phyloP scores from a whole-genome alignment of 2,888 invertebrate genomes.

The Diplolepis rosae region DNA sequence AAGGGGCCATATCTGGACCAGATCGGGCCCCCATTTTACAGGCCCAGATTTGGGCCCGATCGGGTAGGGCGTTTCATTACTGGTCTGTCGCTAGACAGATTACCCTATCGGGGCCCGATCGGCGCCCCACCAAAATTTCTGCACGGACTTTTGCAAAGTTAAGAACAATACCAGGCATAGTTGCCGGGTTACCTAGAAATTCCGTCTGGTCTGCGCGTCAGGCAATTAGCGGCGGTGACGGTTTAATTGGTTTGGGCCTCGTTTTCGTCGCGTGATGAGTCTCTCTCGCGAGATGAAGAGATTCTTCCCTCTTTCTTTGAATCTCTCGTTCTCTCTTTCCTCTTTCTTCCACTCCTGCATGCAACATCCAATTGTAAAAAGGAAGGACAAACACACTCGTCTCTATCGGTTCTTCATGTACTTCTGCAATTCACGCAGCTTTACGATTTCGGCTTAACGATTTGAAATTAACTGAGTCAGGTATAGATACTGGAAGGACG shows the following conservation, averaged over 20 bases:
- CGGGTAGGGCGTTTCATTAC: too few species aligned
- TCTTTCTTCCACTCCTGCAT: neutral
- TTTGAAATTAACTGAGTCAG: neutral
- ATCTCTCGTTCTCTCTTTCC: constrained; percentile 19
- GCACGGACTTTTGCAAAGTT: constrained; percentile 16
- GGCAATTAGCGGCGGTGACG: constrained; percentile 65
- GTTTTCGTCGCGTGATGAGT: constrained; percentile 65
- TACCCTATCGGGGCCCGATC: too few species aligned
- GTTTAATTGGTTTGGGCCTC: constrained; percentile 63
- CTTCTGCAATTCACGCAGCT: constrained; percentile 7
- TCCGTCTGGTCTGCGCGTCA: constrained; percentile 47
- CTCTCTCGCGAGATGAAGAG: constrained; percentile 40
- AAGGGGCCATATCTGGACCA: too few species aligned
- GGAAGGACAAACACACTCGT: neutral
- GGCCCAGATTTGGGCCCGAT: too few species aligned
- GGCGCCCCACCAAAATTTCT: too few species aligned
- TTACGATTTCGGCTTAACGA: constrained; percentile 12
- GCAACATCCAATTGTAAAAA: neutral
- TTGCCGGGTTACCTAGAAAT: constrained; percentile 46
- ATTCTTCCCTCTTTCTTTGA: constrained; percentile 38
- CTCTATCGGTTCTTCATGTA: constrained; percentile 10
- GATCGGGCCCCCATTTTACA: too few species aligned
- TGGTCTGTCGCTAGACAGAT: too few species aligned
- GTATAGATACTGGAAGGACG: neutral
- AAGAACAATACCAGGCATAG: constrained; percentile 10